These are phyloP conservation scores for Mya arenaria DNA, from an alignment of 1,140 invertebrate species.

Conservation along the genomic window DNA sequence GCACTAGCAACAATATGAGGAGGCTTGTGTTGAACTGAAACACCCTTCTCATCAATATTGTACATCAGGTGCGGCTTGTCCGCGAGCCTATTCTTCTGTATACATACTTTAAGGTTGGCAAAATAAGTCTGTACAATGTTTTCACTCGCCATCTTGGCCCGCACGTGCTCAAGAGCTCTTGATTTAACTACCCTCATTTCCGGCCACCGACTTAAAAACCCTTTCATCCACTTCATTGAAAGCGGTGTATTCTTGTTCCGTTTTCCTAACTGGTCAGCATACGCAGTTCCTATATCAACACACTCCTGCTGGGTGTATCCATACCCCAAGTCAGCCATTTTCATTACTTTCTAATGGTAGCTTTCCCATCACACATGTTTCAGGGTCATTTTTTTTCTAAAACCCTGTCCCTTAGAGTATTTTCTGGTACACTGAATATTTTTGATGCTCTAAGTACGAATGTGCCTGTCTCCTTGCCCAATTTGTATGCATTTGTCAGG, in stretches of 20 bases:
- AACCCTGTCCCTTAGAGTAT: conserved; percentile 15
- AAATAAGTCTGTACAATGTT: too few relatives aligned
- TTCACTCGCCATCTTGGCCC: too few relatives aligned
- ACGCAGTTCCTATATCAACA: conserved; percentile 9
- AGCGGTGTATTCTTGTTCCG: conserved; percentile 32
- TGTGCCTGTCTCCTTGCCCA: neutral
- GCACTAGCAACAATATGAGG: conserved; percentile 4
- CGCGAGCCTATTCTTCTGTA: conserved; percentile 61
- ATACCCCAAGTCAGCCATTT: conserved; percentile 50
- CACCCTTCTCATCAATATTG: conserved; percentile 81
- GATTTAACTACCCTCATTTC: conserved; percentile 32
- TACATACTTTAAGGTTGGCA: too few relatives aligned
- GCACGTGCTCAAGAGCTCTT: too few relatives aligned
- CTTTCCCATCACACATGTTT: neutral
- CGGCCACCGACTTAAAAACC: conserved; percentile 30
- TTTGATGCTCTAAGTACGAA: neutral
- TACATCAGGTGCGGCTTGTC: conserved; percentile 73
- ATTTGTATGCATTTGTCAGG: neutral
- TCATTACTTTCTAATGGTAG: too few relatives aligned
- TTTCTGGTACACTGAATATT: neutral
- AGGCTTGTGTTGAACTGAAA: conserved; percentile 75
- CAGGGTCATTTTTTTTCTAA: neutral
- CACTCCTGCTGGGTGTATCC: conserved; percentile 38
- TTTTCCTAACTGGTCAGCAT: conserved; percentile 15
- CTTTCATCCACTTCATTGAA: conserved; percentile 36